Conservation (phyloP, 2,797 vertebrate species). For the Pangasius mekongensis region DNA sequence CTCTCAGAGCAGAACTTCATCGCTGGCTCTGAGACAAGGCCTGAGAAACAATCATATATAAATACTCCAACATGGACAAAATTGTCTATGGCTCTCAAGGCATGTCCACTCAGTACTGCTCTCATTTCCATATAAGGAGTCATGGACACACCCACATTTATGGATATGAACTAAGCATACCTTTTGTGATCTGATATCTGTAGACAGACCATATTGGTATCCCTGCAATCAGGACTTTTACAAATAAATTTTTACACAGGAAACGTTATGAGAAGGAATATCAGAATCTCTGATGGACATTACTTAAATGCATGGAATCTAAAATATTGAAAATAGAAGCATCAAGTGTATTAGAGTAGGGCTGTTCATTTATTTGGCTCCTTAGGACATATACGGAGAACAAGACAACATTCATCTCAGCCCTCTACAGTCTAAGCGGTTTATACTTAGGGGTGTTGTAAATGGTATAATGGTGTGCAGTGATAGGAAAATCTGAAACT, state of each 20-base stretch:
- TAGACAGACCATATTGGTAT: background rate
- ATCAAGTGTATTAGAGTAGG: background rate
- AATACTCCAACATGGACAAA: slow-evolving; percentile 6
- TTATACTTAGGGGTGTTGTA: background rate
- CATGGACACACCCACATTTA: background rate
- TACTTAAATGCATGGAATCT: background rate
- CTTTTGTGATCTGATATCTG: background rate
- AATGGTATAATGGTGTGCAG: background rate
- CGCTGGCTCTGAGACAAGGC: slow-evolving; percentile 73
- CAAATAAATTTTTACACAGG: background rate
- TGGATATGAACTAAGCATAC: background rate
- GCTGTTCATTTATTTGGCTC: background rate
- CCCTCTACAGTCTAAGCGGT: background rate
- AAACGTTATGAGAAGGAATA: background rate
- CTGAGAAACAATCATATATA: slow-evolving; percentile 64
- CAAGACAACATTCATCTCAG: background rate
- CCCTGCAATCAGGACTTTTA: background rate
- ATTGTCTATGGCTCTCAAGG: background rate
- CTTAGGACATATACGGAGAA: background rate
- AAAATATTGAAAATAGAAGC: background rate
- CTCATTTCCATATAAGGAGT: background rate
- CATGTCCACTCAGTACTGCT: background rate
- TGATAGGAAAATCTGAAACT: background rate
- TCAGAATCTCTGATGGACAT: background rate
- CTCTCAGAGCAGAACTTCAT: slow-evolving; percentile 77